Percentiles rank a stretch among this genome's conserved stretches.
Conservation (phyloP, 2,113 vertebrate genomes). For the Pan troglodytes region NHGRI_mPanTro3-v2.1_pri NC_072413.2:86852501-86853000, state of each 20-base stretch:
- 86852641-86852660: no score
- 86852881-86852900: neutral
- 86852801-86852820: neutral
- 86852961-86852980: neutral
- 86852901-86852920: neutral
- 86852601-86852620: no score
- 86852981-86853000: neutral
- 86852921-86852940: neutral
- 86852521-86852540: no score
- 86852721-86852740: no score
- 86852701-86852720: no score
- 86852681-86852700: no score
- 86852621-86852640: no score
- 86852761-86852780: neutral
- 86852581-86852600: no score
- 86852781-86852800: neutral
- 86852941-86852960: neutral
- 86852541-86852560: no score
- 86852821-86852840: neutral
- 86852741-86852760: neutral
- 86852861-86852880: neutral
- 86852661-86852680: no score
- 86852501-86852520: no score
- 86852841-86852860: conserved; percentile 5
- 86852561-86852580: no score